Evolutionary conservation across 2,797 vertebrate species (phyloP).

Genomic region (Macrochelys suwanniensis): DNA sequence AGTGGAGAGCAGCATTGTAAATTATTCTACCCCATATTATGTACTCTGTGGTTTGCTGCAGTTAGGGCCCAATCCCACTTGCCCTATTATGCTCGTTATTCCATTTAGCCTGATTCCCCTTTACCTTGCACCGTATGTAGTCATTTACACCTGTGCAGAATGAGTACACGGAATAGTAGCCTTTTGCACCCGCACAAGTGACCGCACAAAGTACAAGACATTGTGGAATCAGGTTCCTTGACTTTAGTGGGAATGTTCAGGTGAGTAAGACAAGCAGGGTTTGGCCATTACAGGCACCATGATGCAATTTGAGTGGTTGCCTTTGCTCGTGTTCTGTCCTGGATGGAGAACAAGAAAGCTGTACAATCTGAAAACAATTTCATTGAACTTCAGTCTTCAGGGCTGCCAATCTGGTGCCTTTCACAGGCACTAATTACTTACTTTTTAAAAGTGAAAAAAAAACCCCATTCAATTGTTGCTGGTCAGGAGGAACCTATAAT

Average conservation of each 20-base stretch:
- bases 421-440: background rate
- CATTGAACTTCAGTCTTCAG: background rate
- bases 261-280: background rate
- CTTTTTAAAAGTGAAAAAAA: background rate
- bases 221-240: background rate
- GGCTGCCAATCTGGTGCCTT: background rate
- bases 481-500: background rate
- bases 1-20: background rate
- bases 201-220: background rate
- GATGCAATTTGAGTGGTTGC: background rate
- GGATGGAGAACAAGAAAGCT: background rate
- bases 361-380: background rate
- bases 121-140: background rate
- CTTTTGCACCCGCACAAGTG: background rate
- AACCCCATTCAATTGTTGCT: background rate
- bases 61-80: background rate
- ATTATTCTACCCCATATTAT: accelerated
- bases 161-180: too few species aligned
- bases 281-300: background rate
- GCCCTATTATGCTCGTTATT: background rate
- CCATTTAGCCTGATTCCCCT: background rate
- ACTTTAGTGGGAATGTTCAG: background rate
- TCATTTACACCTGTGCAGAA: accelerated
- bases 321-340: background rate
- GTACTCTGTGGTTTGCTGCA: background rate